Percentiles rank a stretch among this genome's conserved stretches.
Evolutionary conservation across 2,113 vertebrate species (phyloP).

Genomic region (Neogobius melanostomus): DNA sequence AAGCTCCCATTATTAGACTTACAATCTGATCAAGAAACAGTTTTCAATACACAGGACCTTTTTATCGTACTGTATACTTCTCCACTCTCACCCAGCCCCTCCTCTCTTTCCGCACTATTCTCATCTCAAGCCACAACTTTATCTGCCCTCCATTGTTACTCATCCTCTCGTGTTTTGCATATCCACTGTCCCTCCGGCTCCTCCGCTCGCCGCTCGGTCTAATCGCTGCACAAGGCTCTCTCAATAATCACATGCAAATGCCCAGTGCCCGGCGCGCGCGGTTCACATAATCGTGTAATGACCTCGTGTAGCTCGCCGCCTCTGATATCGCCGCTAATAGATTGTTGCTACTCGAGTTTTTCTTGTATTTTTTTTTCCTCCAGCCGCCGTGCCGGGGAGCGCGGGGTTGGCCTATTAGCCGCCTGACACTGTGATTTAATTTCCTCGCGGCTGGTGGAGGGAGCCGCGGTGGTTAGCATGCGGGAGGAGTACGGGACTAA

Average conservation of each 20-base stretch:
- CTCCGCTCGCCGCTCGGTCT: slow-evolving; percentile 22
- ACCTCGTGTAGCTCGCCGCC: slow-evolving; percentile 75
- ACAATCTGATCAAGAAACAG: too few species aligned
- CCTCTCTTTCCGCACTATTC: background rate
- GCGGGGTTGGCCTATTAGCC: slow-evolving; percentile 75
- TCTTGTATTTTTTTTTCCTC: slow-evolving; percentile 30
- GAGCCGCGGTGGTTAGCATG: slow-evolving; percentile 67
- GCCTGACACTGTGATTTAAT: slow-evolving; percentile 79
- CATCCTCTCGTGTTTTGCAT: background rate
- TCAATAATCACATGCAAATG: slow-evolving; percentile 75
- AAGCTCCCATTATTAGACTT: too few species aligned
- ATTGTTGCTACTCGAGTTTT: slow-evolving; percentile 62
- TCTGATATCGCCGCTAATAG: slow-evolving; percentile 76
- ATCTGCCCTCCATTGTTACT: background rate
- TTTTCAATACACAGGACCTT: too few species aligned
- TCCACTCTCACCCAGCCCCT: background rate
- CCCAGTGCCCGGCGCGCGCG: slow-evolving; percentile 62
- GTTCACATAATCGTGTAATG: slow-evolving; percentile 79
- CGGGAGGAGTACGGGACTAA: slow-evolving; percentile 62
- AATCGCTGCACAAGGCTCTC: slow-evolving; percentile 68
- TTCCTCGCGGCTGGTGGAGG: slow-evolving; percentile 43
- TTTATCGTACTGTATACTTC: background rate
- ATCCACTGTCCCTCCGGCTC: background rate
- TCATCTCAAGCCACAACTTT: background rate
- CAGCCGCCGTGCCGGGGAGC: slow-evolving; percentile 65